phyloP scores from a whole-genome alignment of 2,888 invertebrate species.

The Chydorus sphaericus region DNA sequence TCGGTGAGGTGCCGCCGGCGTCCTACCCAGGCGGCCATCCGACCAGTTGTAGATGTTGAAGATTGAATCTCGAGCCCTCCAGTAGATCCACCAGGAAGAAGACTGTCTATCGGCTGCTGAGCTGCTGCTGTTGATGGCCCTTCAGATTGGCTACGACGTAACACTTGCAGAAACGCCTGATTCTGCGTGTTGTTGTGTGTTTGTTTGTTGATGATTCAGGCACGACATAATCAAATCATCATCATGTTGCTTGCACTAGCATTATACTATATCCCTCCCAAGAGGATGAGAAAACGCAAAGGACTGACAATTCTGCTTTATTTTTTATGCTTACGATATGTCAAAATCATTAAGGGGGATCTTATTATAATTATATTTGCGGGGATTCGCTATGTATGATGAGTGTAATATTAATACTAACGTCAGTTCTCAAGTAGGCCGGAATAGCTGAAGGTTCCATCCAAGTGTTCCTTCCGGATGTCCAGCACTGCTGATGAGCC shows the following conservation, averaged over 20 bases:
- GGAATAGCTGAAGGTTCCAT: constrained; percentile 4
- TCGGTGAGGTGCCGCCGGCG: constrained; percentile 9
- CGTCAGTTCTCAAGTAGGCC: constrained; percentile 2
- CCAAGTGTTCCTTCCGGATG: no score
- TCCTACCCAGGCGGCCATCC: constrained; percentile 14
- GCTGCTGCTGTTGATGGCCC: constrained; percentile 38
- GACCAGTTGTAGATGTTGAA: constrained; percentile 4
- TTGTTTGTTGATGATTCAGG: background rate
- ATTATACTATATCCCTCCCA: background rate
- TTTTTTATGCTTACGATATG: background rate
- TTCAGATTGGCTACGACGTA: constrained; percentile 62
- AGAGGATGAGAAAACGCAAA: background rate
- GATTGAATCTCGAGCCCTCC: background rate
- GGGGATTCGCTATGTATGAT: no score
- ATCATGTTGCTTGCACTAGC: background rate
- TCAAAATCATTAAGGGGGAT: background rate
- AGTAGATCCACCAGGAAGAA: background rate
- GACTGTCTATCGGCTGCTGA: background rate
- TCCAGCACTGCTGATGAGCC: constrained; percentile 51
- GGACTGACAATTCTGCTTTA: background rate
- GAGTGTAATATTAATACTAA: background rate
- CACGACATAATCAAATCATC: background rate
- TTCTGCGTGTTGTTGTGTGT: background rate
- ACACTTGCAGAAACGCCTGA: constrained; percentile 23
- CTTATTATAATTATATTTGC: no score